Base-by-base conservation (phyloP, 2,888 invertebrate species). In the Siphlonurus alternatus region DNA sequence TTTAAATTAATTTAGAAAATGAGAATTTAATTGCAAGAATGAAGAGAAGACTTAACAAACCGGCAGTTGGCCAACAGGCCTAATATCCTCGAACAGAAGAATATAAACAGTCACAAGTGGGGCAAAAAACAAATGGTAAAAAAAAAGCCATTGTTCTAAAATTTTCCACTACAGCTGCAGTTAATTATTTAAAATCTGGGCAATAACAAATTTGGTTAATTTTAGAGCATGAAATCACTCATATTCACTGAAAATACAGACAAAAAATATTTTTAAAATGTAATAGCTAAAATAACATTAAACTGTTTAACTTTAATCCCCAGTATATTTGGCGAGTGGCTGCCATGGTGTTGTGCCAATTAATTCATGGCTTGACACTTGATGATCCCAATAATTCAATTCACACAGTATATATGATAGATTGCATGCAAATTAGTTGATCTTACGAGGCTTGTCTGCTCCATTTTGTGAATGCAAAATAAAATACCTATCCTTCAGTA, bases 371-470 rank as follows among this genome's bases (percentile, higher is more conserved):
- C 38, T 38, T 38, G 15, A 38, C 5, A 10, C 38, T 15, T 38
- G 38, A 38, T 38, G 15, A 15, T 15, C 38, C n/a, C n/a, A n/a
- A n/a, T n/a, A n/a, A n/a, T 38, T 38, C 38, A 38, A 15, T 10
- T 10, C 38, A 38, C 38, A 10, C 15, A 15, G 15, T 10, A 53
- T 65, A 66, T 61, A 25, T 61, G 61, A n/a, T 25, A 24, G 18
- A 61, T 65, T 72, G 74, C 38, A 38, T 10, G 15, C 15, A 15
- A 38, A n/a, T n/a, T n/a, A n/a, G n/a, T n/a, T n/a, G n/a, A n/a
- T n/a, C n/a, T n/a, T n/a, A n/a, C n/a, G n/a, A n/a, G n/a, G n/a
- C n/a, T n/a, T n/a, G n/a, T n/a, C n/a, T n/a, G n/a, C n/a, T n/a
- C n/a, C n/a, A n/a, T n/a, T 5, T 38, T 15, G 38, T 10, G 15